Evolutionary conservation across 2,113 vertebrate species (phyloP).

Genomic region (Rhizomys pruinosus): DNA sequence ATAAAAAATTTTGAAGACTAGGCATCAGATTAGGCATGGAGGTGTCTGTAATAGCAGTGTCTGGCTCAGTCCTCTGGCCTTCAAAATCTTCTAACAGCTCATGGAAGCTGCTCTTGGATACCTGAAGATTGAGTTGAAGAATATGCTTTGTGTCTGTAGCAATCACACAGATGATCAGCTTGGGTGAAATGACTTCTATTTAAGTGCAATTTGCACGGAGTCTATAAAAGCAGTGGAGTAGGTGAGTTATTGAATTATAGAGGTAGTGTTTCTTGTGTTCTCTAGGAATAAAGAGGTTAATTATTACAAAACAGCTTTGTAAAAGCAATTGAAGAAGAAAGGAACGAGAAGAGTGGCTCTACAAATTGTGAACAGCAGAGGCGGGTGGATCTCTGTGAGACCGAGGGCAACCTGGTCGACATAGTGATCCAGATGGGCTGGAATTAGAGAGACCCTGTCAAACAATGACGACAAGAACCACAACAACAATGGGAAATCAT

Average conservation of each 20-base stretch:
- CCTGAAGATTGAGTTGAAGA: neutral
- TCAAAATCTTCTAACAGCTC: neutral
- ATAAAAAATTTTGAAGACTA: neutral
- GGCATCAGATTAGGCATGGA: neutral
- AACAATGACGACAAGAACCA: too few relatives aligned
- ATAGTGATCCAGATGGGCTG: neutral
- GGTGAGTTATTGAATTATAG: neutral
- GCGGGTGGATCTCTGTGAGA: neutral
- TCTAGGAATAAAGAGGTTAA: neutral
- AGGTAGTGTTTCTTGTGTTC: neutral
- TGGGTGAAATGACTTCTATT: constrained; percentile 12
- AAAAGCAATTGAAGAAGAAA: neutral
- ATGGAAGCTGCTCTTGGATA: neutral
- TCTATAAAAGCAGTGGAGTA: neutral
- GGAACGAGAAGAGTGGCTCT: too few relatives aligned
- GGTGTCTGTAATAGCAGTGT: neutral
- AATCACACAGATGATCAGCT: neutral
- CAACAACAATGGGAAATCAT: too few relatives aligned
- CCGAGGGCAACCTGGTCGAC: neutral
- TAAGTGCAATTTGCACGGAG: neutral
- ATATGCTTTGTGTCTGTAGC: neutral
- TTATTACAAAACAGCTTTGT: neutral
- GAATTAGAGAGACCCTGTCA: too few relatives aligned
- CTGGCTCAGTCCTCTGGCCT: neutral
- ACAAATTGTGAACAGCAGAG: too few relatives aligned